Percentiles rank a stretch among this genome's conserved stretches.
Conservation (phyloP, 2,888 invertebrate genomes). For the Cataglyphis altisquamis region DNA sequence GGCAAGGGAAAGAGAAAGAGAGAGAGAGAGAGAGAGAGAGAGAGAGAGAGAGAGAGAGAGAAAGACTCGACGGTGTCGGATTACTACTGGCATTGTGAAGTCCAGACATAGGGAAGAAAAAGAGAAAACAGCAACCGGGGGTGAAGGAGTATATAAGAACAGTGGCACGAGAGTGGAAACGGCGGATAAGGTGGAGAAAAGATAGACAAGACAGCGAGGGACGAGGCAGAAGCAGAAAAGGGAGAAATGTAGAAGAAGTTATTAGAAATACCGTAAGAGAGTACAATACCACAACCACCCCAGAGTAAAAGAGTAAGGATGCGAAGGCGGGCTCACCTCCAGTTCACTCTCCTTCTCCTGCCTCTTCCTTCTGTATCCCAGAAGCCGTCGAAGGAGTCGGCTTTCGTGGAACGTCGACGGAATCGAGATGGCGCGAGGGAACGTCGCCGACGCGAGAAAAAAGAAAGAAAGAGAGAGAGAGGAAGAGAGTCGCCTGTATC, state of each 20-base stretch:
- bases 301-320: conserved; percentile 75
- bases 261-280: conserved; percentile 81
- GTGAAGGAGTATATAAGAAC: conserved; percentile 42
- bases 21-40: conserved; percentile 38
- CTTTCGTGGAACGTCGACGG: conserved; percentile 69
- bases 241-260: conserved; percentile 75
- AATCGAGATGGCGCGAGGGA: conserved; percentile 52
- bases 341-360: conserved; percentile 39
- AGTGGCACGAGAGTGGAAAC: conserved; percentile 60
- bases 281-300: conserved; percentile 75
- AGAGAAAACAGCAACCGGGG: conserved; percentile 49
- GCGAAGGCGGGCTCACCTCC: conserved; percentile 66
- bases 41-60: conserved; percentile 59
- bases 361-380: conserved; percentile 37
- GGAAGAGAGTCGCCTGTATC: conserved; percentile 56
- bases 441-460: conserved; percentile 17
- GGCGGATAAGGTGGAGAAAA: conserved; percentile 42
- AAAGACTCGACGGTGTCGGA: conserved; percentile 80
- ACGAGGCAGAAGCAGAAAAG: conserved; percentile 37
- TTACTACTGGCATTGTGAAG: conserved; percentile 80
- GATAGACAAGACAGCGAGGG: conserved; percentile 16
- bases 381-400: conserved; percentile 59
- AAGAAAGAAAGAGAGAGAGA: conserved; percentile 25
- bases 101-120: conserved; percentile 76
- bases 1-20: conserved; percentile 13